Conservation (phyloP, 2,888 invertebrate species). For the Stenchaetothrips biformis region DNA sequence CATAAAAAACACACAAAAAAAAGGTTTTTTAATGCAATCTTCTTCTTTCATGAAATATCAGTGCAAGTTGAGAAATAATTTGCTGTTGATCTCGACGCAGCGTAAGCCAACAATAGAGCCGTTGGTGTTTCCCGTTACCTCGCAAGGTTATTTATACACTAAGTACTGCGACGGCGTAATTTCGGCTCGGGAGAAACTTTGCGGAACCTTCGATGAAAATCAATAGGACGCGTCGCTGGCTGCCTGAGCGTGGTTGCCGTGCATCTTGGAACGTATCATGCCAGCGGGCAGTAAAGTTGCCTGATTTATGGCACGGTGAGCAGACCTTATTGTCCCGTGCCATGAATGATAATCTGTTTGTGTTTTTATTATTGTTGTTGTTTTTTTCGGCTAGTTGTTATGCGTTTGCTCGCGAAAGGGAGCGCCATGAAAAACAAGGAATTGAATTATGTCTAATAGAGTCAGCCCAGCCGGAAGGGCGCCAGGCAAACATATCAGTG, state of each 20-base stretch:
- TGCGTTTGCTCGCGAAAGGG: too few relatives aligned
- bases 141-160: background rate
- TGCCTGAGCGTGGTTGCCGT: background rate
- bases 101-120: background rate
- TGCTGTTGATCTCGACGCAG: too few relatives aligned
- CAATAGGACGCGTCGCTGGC: background rate
- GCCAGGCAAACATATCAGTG: too few relatives aligned
- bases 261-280: background rate
- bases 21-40: too few relatives aligned
- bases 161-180: background rate
- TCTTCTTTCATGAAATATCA: too few relatives aligned
- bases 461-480: too few relatives aligned
- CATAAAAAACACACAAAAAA: too few relatives aligned
- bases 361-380: too few relatives aligned
- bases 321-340: background rate
- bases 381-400: too few relatives aligned
- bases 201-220: background rate
- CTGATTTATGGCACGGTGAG: background rate
- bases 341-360: background rate
- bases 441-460: too few relatives aligned
- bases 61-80: too few relatives aligned
- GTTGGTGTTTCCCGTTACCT: background rate
- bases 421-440: too few relatives aligned
- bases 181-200: background rate
- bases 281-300: slow-evolving; percentile 1